Evolutionary conservation across 2,888 invertebrate species (phyloP).

Genomic region (Dione juno): DNA sequence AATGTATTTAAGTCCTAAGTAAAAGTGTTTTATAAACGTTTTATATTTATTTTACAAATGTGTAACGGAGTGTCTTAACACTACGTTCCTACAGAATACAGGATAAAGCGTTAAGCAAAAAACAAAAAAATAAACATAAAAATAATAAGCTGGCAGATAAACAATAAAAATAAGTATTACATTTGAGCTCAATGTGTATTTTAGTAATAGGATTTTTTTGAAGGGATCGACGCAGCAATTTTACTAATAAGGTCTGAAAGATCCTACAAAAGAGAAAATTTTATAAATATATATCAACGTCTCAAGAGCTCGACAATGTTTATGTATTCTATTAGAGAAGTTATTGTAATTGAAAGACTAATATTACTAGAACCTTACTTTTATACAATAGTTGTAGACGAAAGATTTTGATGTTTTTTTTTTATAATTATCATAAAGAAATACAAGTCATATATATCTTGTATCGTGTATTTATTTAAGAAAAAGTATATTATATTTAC

Average conservation of each 20-base stretch:
- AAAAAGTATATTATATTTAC: no score
- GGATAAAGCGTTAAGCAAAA: no score
- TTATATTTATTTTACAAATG: no score
- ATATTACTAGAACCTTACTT: background rate
- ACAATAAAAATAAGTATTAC: slow-evolving; percentile 16
- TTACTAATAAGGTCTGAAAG: slow-evolving; percentile 50
- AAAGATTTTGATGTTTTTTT: background rate
- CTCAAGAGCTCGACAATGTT: slow-evolving; percentile 38
- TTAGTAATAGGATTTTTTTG: slow-evolving; percentile 43
- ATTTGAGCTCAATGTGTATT: slow-evolving; percentile 43
- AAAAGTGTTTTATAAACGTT: no score
- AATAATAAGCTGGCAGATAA: no score
- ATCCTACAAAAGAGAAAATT: slow-evolving; percentile 43
- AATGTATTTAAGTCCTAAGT: no score
- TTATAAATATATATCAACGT: slow-evolving; percentile 42
- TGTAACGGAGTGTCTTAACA: no score
- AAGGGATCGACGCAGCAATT: slow-evolving; percentile 48
- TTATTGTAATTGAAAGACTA: slow-evolving; percentile 1
- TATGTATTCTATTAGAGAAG: slow-evolving; percentile 54
- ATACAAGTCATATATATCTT: no score
- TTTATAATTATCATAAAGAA: no score
- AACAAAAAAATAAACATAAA: background rate
- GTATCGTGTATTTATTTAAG: no score
- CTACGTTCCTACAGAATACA: no score
- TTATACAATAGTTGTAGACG: background rate